Conservation (phyloP, 2,888 invertebrate genomes). For the Hylaea fasciaria region DNA sequence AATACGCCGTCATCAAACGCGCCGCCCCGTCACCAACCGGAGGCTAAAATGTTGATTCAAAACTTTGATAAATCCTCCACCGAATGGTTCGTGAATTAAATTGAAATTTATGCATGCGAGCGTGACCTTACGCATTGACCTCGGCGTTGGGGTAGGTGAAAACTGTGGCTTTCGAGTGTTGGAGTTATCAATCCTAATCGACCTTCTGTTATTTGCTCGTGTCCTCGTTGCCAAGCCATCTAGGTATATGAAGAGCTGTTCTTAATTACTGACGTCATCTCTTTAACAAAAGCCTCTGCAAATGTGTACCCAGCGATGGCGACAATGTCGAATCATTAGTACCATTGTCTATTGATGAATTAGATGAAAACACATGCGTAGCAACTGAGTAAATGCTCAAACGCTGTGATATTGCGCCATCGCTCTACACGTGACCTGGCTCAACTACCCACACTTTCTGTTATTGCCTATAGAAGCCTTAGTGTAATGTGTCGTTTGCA, state of each 20-base stretch:
- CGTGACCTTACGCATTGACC: slow-evolving; percentile 22
- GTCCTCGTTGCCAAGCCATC: not conserved
- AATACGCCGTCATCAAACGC: slow-evolving; percentile 3
- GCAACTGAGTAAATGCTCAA: too few species aligned
- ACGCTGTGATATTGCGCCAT: too few species aligned
- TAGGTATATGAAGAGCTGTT: not conserved
- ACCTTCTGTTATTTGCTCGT: slow-evolving; percentile 5
- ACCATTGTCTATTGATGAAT: too few species aligned
- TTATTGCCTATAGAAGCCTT: too few species aligned
- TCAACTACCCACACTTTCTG: too few species aligned
- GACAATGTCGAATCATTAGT: too few species aligned
- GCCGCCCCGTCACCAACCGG: too few species aligned
- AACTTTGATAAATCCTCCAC: slow-evolving; percentile 2
- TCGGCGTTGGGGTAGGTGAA: slow-evolving; percentile 16
- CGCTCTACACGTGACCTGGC: too few species aligned
- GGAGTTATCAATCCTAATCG: slow-evolving; percentile 5
- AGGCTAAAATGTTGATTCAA: slow-evolving; percentile 11
- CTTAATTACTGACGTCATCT: not conserved
- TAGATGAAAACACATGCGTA: too few species aligned
- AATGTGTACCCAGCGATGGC: not conserved
- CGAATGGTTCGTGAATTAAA: slow-evolving; percentile 12
- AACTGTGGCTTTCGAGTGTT: too few species aligned
- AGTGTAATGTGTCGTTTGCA: slow-evolving; percentile 53
- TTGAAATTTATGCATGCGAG: slow-evolving; percentile 25
- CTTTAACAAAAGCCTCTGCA: not conserved